A percentile compares a stretch with the other conserved stretches of the same genome.
These are phyloP conservation scores for Saxidomus purpurata DNA, from an alignment of 1,140 invertebrate genomes.

Conservation along the genomic window DNA sequence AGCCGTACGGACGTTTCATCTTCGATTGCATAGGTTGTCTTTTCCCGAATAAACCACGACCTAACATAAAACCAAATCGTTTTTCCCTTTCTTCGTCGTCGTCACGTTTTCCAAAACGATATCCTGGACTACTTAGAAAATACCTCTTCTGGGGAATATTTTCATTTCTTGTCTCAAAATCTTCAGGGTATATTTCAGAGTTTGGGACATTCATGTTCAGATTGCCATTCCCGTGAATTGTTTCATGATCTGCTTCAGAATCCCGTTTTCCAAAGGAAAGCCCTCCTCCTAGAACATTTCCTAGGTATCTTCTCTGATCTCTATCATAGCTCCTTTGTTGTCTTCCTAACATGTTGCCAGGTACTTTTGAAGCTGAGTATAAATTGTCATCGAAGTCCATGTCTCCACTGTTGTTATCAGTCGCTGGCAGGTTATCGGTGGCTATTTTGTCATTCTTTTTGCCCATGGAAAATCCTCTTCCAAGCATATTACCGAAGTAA, in stretches of 20 bases:
- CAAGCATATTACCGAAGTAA: slow-evolving; percentile 18
- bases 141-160: background rate
- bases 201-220: background rate
- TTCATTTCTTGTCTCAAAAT: background rate
- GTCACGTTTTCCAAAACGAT: slow-evolving; percentile 47
- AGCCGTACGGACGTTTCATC: background rate
- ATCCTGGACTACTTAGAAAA: slow-evolving; percentile 47
- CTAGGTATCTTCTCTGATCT: background rate
- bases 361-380: background rate
- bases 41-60: background rate
- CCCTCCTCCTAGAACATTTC: slow-evolving; percentile 8
- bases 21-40: background rate
- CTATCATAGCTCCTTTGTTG: background rate
- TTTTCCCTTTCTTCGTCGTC: background rate
- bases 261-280: slow-evolving; percentile 19
- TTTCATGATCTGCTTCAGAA: background rate
- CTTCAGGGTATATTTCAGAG: background rate
- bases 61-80: slow-evolving; percentile 45
- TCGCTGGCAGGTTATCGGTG: background rate
- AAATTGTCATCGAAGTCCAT: background rate
- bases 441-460: background rate
- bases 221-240: background rate
- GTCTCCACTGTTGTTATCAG: background rate
- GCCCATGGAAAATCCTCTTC: background rate
- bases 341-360: background rate